Base-by-base conservation (phyloP, 2,888 invertebrate species). In the Sylvicola cinctus region DNA sequence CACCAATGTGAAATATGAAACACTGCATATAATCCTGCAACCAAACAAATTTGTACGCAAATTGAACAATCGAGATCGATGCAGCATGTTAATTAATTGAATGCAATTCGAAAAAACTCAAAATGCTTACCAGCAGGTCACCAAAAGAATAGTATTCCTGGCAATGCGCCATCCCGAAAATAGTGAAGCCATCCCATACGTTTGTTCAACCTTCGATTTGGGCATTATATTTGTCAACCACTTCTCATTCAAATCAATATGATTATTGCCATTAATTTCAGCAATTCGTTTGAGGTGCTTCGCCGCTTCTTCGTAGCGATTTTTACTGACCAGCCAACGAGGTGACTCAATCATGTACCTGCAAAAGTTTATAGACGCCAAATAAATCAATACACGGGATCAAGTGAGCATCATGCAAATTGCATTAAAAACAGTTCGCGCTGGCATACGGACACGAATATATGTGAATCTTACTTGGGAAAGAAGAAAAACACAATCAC, bases 321-420 rank as follows among this genome's bases (percentile, higher is more conserved):
- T 63, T 45, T 61, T 60, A 40, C 63, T 60, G 50, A 65, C 65
- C 42, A 70, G 57, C 72, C 72, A 72, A 39, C 70, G 60, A 3
- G 72, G 72, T 30, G 72, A 72, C 56, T 72, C 72, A 39, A 70
- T 65, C 46, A 70, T 56, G 44, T 60, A 62, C 51, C 70, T 71
- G 44, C 5, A 40, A 44, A 39, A 39, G 35, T 34, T 16, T 17
- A 27, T 6, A 28, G 15, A 36, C 14, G 5, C 4, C 4, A 34
- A n/a, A 28, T 15, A 39, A 13, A 6, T n/a, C n/a, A n/a, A n/a
- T n/a, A n/a, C n/a, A n/a, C n/a, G n/a, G n/a, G n/a, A n/a, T n/a
- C n/a, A n/a, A n/a, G n/a, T n/a, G n/a, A n/a, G n/a, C n/a, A n/a
- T n/a, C n/a, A n/a, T n/a, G n/a, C n/a, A n/a, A n/a, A n/a, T n/a